A percentile compares a stretch with the other conserved stretches of the same genome.
These are phyloP conservation scores for Bellardia pandia DNA, from an alignment of 2,888 invertebrate genomes.

Conservation along the genomic window DNA sequence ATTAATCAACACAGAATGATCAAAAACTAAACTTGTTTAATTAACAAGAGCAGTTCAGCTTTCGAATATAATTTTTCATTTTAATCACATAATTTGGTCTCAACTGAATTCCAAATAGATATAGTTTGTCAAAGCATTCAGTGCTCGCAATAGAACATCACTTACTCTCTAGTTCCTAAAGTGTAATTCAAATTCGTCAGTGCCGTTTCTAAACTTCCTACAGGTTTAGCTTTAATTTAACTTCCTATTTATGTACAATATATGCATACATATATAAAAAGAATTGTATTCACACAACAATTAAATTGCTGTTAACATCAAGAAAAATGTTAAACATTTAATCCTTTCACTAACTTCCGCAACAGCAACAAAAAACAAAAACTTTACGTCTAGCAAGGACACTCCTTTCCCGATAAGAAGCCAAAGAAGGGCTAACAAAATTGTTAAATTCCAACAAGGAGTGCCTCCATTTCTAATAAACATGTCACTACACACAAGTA, in stretches of 20 bases:
- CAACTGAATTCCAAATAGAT: too few relatives aligned
- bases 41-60: too few relatives aligned
- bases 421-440: neutral
- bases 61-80: too few relatives aligned
- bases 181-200: neutral
- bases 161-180: neutral
- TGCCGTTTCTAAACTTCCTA: neutral
- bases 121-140: too few relatives aligned
- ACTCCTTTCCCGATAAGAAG: constrained; percentile 37
- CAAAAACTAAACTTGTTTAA: too few relatives aligned
- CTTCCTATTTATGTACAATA: constrained; percentile 17
- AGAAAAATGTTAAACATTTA: constrained; percentile 69
- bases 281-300: constrained; percentile 55
- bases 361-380: neutral
- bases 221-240: constrained; percentile 9
- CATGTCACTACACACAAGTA: constrained; percentile 40
- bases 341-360: constrained; percentile 55
- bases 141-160: too few relatives aligned
- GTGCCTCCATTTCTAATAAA: constrained; percentile 61
- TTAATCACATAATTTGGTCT: too few relatives aligned
- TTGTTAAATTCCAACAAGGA: constrained; percentile 43
- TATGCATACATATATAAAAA: constrained; percentile 29
- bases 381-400: constrained; percentile 22
- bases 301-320: constrained; percentile 68
- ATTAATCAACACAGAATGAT: too few relatives aligned